phyloP scores from a whole-genome alignment of 2,888 invertebrate genomes.

The Microplitis deprimator region DNA sequence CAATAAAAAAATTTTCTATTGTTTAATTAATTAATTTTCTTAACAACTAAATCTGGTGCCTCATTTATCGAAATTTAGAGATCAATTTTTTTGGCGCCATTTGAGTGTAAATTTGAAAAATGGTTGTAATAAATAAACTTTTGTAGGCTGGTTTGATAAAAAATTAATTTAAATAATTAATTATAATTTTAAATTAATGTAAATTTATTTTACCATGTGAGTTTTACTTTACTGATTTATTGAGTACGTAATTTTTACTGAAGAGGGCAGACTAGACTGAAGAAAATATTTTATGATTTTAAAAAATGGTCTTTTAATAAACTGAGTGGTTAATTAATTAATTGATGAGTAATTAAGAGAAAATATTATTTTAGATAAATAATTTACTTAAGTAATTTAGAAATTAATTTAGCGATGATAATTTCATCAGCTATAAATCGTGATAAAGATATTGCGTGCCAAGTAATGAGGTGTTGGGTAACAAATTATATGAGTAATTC shows the following conservation, averaged over 20 bases:
- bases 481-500: slow-evolving; percentile 1
- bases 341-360: background rate
- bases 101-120: background rate
- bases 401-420: background rate
- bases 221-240: background rate
- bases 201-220: background rate
- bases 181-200: too few relatives aligned
- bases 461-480: background rate
- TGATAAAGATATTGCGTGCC: background rate
- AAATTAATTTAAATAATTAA: too few relatives aligned
- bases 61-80: background rate
- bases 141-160: too few relatives aligned
- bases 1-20: background rate
- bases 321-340: background rate
- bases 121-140: too few relatives aligned
- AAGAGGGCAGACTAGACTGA: slow-evolving; percentile 1
- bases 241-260: background rate
- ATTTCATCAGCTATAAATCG: background rate
- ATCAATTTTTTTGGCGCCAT: background rate
- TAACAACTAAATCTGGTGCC: background rate
- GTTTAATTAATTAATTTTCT: background rate
- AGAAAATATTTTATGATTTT: too few relatives aligned
- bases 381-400: too few relatives aligned
- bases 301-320: background rate
- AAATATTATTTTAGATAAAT: too few relatives aligned